These are phyloP conservation scores for Ictidomys tridecemlineatus DNA, from an alignment of 2,113 vertebrate genomes.

Conservation along the genomic window DNA sequence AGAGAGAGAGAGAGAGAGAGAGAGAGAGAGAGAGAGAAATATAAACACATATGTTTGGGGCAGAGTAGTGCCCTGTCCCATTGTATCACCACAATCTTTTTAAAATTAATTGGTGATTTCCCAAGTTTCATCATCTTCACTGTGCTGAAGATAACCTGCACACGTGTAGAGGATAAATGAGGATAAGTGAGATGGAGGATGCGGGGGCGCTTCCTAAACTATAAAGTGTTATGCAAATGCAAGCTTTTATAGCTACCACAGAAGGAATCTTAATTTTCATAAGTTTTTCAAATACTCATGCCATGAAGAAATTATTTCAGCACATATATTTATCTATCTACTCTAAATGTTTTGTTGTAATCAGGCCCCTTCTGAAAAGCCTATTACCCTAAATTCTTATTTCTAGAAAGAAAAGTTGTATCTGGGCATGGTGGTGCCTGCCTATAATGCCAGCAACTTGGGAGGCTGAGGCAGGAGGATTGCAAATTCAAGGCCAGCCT, in stretches of 20 bases:
- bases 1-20: too few species aligned
- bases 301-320: background rate
- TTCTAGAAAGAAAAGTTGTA: background rate
- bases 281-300: background rate
- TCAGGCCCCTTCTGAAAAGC: background rate
- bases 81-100: background rate
- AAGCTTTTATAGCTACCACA: background rate
- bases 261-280: background rate
- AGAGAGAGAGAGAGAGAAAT: too few species aligned
- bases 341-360: background rate
- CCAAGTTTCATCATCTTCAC: background rate
- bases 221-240: background rate
- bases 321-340: background rate
- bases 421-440: too few species aligned
- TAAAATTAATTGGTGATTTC: background rate
- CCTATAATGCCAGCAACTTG: too few species aligned
- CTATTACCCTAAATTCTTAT: background rate
- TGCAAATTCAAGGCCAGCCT: too few species aligned
- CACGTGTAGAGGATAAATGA: too few species aligned
- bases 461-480: too few species aligned
- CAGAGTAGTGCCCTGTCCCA: background rate
- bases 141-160: background rate
- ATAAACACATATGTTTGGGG: background rate
- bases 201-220: background rate
- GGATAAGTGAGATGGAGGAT: too few species aligned